Conservation (phyloP, 2,888 invertebrate genomes). For the Lathronympha strigana region DNA sequence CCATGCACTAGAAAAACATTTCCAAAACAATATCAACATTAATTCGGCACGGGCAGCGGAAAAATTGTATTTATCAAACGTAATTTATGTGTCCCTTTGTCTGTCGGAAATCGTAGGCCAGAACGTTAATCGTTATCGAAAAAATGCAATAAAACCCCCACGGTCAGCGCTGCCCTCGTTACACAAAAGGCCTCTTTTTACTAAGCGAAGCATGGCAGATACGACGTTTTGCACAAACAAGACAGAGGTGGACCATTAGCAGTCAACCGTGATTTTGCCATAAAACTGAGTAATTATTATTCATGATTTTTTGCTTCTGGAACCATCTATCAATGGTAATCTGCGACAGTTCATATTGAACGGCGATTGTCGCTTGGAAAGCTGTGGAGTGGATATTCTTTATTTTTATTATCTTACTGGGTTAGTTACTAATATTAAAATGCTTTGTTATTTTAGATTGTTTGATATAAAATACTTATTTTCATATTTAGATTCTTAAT, state of each 20-base stretch:
- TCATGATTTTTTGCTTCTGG: slow-evolving; percentile 68
- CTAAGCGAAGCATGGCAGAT: neutral
- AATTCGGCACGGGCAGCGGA: slow-evolving; percentile 63
- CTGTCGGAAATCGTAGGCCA: slow-evolving; percentile 77
- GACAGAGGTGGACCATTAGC: slow-evolving; percentile 65
- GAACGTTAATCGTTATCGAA: slow-evolving; percentile 75
- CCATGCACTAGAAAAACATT: slow-evolving; percentile 3
- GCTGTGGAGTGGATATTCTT: slow-evolving; percentile 56
- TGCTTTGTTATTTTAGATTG: neutral
- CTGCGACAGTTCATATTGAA: slow-evolving; percentile 76
- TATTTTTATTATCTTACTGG: neutral
- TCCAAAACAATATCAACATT: slow-evolving; percentile 48
- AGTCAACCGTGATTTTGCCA: slow-evolving; percentile 68
- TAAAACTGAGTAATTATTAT: slow-evolving; percentile 73
- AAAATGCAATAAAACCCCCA: slow-evolving; percentile 69
- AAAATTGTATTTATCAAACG: slow-evolving; percentile 71
- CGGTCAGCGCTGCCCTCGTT: slow-evolving; percentile 52
- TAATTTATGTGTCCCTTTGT: slow-evolving; percentile 78
- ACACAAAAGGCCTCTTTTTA: slow-evolving; percentile 21
- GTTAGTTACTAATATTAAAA: too few relatives aligned
- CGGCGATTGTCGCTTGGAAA: slow-evolving; percentile 61
- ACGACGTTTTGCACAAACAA: slow-evolving; percentile 13
- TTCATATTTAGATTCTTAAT: neutral
- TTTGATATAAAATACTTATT: slow-evolving; percentile 1
- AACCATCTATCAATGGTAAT: slow-evolving; percentile 81